Conservation (phyloP, 2,888 invertebrate species). For the Salpingus planirostris region DNA sequence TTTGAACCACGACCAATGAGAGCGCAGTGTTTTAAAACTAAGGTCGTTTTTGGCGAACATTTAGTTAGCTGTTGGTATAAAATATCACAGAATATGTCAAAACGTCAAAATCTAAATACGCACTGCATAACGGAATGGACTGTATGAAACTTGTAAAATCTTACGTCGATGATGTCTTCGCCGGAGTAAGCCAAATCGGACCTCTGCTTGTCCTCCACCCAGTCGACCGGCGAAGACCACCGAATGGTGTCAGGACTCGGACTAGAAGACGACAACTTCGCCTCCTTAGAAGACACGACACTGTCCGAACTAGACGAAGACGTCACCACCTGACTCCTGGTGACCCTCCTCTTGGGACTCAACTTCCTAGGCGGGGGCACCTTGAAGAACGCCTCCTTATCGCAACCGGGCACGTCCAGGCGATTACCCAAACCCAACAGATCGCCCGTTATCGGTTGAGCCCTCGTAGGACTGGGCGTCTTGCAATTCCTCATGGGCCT, state of each 20-base stretch:
- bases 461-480: conserved; percentile 49
- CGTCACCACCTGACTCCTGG: conserved; percentile 47
- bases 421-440: conserved; percentile 53
- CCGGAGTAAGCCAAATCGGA: not conserved
- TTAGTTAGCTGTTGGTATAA: too few species aligned
- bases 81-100: too few species aligned
- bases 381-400: conserved; percentile 37
- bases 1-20: too few species aligned
- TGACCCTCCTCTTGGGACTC: conserved; percentile 50
- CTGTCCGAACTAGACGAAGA: conserved; percentile 55
- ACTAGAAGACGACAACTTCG: conserved; percentile 38
- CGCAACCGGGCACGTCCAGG: conserved; percentile 52
- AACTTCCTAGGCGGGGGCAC: conserved; percentile 44
- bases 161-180: not conserved
- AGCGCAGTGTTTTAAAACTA: too few species aligned
- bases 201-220: conserved; percentile 31
- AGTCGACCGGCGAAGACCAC: conserved; percentile 39
- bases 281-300: conserved; percentile 45
- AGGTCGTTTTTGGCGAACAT: too few species aligned
- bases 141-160: too few species aligned
- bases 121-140: too few species aligned
- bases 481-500: conserved; percentile 41
- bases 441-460: conserved; percentile 39
- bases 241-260: conserved; percentile 41
- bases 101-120: too few species aligned